These are phyloP conservation scores for Gnathonemus longibarbis DNA, from an alignment of 2,113 vertebrate genomes.

Conservation along the genomic window DNA sequence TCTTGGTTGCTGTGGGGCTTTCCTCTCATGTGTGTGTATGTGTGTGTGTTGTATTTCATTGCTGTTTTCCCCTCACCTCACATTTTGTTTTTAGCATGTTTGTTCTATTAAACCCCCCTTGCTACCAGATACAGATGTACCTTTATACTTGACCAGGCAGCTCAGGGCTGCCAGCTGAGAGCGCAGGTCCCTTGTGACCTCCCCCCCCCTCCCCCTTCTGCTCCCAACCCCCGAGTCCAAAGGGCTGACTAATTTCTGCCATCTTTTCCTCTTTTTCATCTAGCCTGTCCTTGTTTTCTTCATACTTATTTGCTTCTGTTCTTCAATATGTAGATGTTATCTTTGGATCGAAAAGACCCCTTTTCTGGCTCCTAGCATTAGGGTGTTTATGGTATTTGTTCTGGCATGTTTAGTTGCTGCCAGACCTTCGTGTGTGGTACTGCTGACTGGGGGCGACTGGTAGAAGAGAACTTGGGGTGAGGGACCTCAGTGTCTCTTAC, in stretches of 20 bases:
- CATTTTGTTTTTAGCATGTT: conserved; percentile 29
- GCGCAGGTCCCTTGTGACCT: conserved; percentile 25
- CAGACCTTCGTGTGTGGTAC: not conserved
- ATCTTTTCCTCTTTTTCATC: conserved; percentile 43
- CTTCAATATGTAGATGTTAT: not conserved
- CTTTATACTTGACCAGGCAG: conserved; percentile 43
- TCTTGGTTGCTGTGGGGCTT: conserved; percentile 31
- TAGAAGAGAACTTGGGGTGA: not conserved
- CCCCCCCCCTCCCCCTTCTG: conserved; percentile 5
- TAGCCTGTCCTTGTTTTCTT: conserved; percentile 38
- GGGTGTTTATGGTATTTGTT: not conserved
- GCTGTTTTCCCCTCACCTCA: conserved; percentile 21
- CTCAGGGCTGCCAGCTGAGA: conserved; percentile 24
- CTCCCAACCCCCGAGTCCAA: conserved; percentile 33
- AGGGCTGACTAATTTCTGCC: conserved; percentile 48
- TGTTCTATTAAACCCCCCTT: conserved; percentile 33
- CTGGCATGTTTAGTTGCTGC: not conserved
- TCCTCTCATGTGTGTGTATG: conserved; percentile 15
- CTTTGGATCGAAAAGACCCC: not conserved
- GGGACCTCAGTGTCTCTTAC: not conserved
- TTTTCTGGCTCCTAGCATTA: not conserved
- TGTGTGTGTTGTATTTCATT: not conserved
- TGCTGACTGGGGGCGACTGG: not conserved
- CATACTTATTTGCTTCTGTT: conserved; percentile 27
- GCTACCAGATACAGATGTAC: conserved; percentile 35